Conservation (phyloP, 2,797 vertebrate species). For the Hoplostethus mediterraneus region DNA sequence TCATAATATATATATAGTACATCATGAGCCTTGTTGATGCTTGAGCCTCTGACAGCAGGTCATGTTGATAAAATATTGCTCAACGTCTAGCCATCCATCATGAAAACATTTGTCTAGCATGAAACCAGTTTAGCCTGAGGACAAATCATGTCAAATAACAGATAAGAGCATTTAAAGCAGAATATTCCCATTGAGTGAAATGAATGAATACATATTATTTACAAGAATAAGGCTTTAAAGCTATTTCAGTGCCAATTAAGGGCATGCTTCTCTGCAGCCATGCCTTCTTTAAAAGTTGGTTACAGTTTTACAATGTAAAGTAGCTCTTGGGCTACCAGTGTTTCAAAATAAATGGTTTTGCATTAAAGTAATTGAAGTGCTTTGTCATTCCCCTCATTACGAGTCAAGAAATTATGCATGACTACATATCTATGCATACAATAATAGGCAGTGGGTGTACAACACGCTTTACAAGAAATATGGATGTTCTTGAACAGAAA, state of each 20-base stretch:
- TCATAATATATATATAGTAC: conserved; percentile 15
- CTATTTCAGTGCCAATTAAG: not conserved
- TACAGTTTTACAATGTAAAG: not conserved
- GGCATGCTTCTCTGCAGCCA: not conserved
- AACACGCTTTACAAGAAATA: conserved; percentile 2
- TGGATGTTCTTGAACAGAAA: not conserved
- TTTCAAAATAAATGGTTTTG: conserved; percentile 9
- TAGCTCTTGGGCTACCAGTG: not conserved
- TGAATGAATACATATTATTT: conserved; percentile 4
- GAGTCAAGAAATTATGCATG: not conserved
- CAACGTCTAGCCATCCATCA: not conserved
- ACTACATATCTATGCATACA: not conserved
- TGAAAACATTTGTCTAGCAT: conserved; percentile 5
- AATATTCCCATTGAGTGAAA: not conserved
- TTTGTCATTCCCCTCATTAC: conserved; percentile 1
- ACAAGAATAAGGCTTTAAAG: not conserved
- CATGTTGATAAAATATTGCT: conserved; percentile 14
- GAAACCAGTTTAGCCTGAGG: not conserved
- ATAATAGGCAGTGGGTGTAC: not conserved
- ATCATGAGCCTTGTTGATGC: not conserved
- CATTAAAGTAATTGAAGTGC: conserved; percentile 4
- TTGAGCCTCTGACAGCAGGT: not conserved
- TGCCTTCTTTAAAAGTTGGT: not conserved
- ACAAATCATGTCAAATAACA: not conserved
- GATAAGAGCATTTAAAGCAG: not conserved